Evolutionary conservation across 2,888 invertebrate genomes (phyloP).

Genomic region (Drosophila subquinaria): DNA sequence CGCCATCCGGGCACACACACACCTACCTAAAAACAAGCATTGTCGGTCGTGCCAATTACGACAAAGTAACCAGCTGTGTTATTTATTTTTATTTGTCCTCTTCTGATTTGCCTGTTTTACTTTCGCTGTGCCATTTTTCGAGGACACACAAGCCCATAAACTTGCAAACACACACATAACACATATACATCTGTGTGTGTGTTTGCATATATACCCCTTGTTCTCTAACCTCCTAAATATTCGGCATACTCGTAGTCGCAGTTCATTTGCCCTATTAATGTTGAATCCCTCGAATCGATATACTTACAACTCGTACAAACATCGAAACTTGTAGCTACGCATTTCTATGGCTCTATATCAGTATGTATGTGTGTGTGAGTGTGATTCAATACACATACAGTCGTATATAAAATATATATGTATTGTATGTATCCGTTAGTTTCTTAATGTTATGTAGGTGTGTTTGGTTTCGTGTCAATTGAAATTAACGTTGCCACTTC

Average conservation of each 20-base stretch:
- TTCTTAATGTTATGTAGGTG: constrained; percentile 58
- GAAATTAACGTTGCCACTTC: constrained; percentile 80
- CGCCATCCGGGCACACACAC: constrained; percentile 3
- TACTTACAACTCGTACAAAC: constrained; percentile 27
- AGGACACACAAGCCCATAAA: constrained; percentile 54
- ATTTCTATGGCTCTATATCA: constrained; percentile 14
- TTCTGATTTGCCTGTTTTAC: constrained; percentile 62
- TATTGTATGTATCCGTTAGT: not conserved
- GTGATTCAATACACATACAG: constrained; percentile 1
- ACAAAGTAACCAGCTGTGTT: constrained; percentile 73
- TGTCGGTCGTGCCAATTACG: constrained; percentile 71
- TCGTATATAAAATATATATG: not conserved
- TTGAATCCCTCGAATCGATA: constrained; percentile 73
- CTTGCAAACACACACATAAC: constrained; percentile 22
- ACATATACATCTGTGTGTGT: constrained; percentile 9
- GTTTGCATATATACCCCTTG: not conserved
- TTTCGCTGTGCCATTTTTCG: constrained; percentile 54
- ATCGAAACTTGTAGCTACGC: constrained; percentile 37
- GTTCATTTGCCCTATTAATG: constrained; percentile 76
- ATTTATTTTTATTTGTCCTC: constrained; percentile 76
- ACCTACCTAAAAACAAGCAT: not conserved
- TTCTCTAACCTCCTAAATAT: constrained; percentile 14
- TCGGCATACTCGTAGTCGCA: constrained; percentile 49
- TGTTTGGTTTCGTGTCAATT: constrained; percentile 80
- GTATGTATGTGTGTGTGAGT: constrained; percentile 1